Base-by-base conservation (phyloP, 92 coral and sea anemone species). In the Isaurus tuberculatus region DNA sequence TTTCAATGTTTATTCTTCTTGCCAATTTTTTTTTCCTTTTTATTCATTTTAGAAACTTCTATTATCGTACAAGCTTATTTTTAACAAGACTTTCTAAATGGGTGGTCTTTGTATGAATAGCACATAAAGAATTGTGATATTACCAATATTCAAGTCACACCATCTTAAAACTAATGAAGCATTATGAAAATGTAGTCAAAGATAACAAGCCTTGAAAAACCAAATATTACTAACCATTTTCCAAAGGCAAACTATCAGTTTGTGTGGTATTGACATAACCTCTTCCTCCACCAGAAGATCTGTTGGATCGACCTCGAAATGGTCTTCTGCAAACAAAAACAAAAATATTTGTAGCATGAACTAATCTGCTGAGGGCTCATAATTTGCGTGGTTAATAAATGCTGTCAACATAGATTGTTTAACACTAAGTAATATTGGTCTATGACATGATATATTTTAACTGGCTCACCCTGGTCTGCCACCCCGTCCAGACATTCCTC, bases 401-500 rank as follows among this genome's bases (percentile, higher is more conserved):
- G 5, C 43, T 37, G 8, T 37, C 19, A 4, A 40, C 1, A 14
- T 65, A 16, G 2, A 4, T 0, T 3, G 23, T 10, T 33, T 61
- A 11, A 4, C 0, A 33, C 28, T 19, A 19, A 55, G 15, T 29
- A 28, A 60, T 2, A 43, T 0, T 6, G 4, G 44, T 27, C 5
- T 13, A 20, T 4, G 25, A 44, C 28, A 42, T 42, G 22, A 20
- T 48, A 23, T 22, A 31, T 53, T 14, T 14, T 23, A 29, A 7
- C 2, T 31, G 28, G 80, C 88, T 89, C 66, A 91, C 97, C 97
- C 97, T 63, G 89, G 89, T 27, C 91, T 88, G n/a, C 91, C 94
- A 13, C 97, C 97, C 63, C 97, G 79, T 10, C 94, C 92, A 36
- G 72, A 66, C 42, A 28, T 57, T 33, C 63, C 68, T 20, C 60